Evolutionary conservation across 1,140 invertebrate species (phyloP), one percentile per base, ranked within the genome.

Genomic region (Tachypleus tridentatus): DNA sequence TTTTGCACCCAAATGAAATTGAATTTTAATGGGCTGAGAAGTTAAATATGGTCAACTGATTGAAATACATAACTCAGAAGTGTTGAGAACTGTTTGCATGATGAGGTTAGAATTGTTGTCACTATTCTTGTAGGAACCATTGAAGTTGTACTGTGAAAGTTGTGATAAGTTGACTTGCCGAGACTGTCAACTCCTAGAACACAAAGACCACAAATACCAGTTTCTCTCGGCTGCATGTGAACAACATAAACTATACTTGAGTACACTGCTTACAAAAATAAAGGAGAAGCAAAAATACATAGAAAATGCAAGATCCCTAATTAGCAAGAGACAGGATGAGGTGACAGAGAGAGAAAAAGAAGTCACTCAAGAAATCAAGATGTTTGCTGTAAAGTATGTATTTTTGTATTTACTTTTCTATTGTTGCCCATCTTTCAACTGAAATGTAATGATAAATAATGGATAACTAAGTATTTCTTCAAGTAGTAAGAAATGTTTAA

Each of bases 171-270:
- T 95, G 58, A 94, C 91, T 5, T 95, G 92, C 76, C 83, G 92
- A 66, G 91, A 94, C 79, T 95, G 92, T 75, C 91, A 94, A 78
- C 80, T 94, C 56, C 83, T 84, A 70, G 87, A 91, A 72, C 91
- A 95, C 78, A 82, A 91, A 69, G 89, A 93, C 76, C 92, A 95
- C 78, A 90, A 89, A 76, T 94, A 93, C 77, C 89, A 92, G 80
- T 93, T 95, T 79, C 86, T 90, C 64, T 84, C 87, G 72, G 90
- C 93, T 78, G 93, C 92, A 76, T 89, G 89, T 29, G 82, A 82
- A 4, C 84, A 90, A 74, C 88, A 89, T 58, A 82, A 87, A 53
- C 79, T 83, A 57, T 79, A 80, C 49, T 84, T 92, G 9, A 78
- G 82, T 49, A 81, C 82, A 52, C 82, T 92, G 69, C 79, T 93